Evolutionary conservation across 2,888 invertebrate species (phyloP).

Genomic region (Antheraea assamensis): DNA sequence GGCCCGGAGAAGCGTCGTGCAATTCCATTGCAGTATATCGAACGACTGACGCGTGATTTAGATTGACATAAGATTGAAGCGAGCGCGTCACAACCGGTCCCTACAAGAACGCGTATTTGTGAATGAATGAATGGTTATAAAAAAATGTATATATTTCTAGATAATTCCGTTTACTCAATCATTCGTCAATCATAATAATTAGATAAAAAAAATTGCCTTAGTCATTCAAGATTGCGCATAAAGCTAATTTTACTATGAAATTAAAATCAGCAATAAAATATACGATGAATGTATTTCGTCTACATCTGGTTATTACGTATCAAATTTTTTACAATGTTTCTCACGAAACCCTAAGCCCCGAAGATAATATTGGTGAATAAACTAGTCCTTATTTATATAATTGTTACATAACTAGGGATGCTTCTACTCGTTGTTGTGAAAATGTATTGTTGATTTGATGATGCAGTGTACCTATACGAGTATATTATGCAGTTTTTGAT

Average conservation of each 20-base stretch:
- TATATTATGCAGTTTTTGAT: too few species aligned
- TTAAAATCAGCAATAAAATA: neutral
- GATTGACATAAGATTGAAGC: slow-evolving; percentile 11
- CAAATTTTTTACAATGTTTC: too few species aligned
- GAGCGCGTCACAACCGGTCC: neutral
- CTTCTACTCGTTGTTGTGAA: too few species aligned
- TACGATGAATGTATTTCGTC: neutral
- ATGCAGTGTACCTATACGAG: too few species aligned
- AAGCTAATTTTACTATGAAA: neutral
- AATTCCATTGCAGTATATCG: slow-evolving; percentile 5
- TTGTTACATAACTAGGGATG: too few species aligned
- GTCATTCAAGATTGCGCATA: neutral
- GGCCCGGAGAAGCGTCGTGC: neutral
- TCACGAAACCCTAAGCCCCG: too few species aligned
- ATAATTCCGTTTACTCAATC: neutral
- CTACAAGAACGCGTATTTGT: slow-evolving; percentile 3
- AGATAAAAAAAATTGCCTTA: neutral
- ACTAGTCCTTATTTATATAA: too few species aligned
- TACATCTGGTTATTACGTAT: neutral
- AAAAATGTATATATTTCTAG: neutral
- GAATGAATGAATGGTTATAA: neutral
- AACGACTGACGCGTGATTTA: slow-evolving; percentile 12
- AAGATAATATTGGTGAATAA: too few species aligned
- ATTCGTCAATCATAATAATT: neutral
- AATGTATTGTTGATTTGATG: too few species aligned